Percentiles rank a stretch among this genome's conserved stretches.
Conservation (phyloP, 1,140 invertebrate genomes). For the Cyrtorhinus lividipennis region DNA sequence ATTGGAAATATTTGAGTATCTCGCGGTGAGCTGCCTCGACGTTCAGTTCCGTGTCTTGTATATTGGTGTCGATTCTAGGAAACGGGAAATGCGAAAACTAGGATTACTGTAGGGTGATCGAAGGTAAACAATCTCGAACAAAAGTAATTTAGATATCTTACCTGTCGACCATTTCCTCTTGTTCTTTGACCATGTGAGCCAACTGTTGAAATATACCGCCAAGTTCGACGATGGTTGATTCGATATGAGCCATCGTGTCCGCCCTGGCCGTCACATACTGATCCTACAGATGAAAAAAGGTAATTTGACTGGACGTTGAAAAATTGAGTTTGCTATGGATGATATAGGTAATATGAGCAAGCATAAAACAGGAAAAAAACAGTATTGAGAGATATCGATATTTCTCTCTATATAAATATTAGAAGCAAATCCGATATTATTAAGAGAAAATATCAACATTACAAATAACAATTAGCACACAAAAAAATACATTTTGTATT, state of each 20-base stretch:
- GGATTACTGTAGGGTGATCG: not conserved
- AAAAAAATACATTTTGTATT: too few species aligned
- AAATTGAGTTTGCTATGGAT: conserved; percentile 1
- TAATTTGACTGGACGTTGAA: not conserved
- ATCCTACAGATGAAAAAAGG: conserved; percentile 39
- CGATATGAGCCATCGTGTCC: conserved; percentile 98
- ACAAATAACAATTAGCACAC: too few species aligned
- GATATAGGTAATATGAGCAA: too few species aligned
- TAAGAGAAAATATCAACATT: too few species aligned
- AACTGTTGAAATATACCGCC: conserved; percentile 96
- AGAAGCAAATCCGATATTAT: too few species aligned
- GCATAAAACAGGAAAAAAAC: too few species aligned
- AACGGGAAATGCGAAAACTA: not conserved
- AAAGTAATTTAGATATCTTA: conserved; percentile 30
- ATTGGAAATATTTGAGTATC: conserved; percentile 96
- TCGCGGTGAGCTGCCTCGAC: conserved; percentile 95
- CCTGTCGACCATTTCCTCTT: conserved; percentile 95
- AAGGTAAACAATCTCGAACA: too few species aligned
- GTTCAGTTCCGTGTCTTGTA: conserved; percentile 89
- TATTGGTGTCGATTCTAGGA: conserved; percentile 84
- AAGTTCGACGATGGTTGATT: conserved; percentile 97
- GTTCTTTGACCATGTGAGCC: conserved; percentile 97
- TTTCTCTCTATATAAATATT: too few species aligned
- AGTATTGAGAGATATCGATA: conserved; percentile 11
- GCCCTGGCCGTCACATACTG: conserved; percentile 81